These are phyloP conservation scores for Epinephelus coioides DNA, from an alignment of 2,797 vertebrate species.

Conservation along the genomic window DNA sequence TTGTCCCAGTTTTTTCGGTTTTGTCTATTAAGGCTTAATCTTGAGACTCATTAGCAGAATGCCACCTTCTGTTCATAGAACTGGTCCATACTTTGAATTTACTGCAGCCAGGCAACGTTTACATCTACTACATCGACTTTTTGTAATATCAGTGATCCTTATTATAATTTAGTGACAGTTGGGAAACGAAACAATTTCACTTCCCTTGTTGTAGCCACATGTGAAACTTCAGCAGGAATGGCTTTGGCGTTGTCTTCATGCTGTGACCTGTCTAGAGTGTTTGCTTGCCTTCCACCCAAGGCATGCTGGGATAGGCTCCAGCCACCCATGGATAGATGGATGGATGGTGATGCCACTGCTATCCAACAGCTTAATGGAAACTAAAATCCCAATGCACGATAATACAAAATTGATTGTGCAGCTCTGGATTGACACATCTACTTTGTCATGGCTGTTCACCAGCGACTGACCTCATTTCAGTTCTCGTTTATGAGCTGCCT, in stretches of 20 bases:
- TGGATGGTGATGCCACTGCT: neutral
- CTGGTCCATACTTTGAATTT: neutral
- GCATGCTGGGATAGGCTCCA: slow-evolving; percentile 32
- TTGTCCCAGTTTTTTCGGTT: neutral
- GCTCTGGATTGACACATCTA: slow-evolving; percentile 46
- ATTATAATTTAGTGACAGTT: neutral
- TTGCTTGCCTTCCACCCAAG: slow-evolving; percentile 13
- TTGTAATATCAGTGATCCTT: neutral
- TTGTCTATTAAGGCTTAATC: neutral
- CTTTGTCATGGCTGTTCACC: slow-evolving; percentile 48
- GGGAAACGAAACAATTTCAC: neutral
- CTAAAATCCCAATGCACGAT: slow-evolving; percentile 34
- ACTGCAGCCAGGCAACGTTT: neutral
- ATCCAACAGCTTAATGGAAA: slow-evolving; percentile 53
- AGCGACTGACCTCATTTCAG: slow-evolving; percentile 64
- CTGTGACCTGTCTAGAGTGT: neutral
- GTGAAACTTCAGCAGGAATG: neutral
- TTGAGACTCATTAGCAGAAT: neutral
- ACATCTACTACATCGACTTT: neutral
- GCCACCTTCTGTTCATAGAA: neutral
- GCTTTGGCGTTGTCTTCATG: neutral
- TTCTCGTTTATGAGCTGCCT: slow-evolving; percentile 46
- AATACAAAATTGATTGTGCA: slow-evolving; percentile 61
- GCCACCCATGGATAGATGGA: slow-evolving; percentile 8
- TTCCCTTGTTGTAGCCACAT: neutral